phyloP scores from a whole-genome alignment of 64 coral and sea anemone genomes.

The Astreopora myriophthalma region DNA sequence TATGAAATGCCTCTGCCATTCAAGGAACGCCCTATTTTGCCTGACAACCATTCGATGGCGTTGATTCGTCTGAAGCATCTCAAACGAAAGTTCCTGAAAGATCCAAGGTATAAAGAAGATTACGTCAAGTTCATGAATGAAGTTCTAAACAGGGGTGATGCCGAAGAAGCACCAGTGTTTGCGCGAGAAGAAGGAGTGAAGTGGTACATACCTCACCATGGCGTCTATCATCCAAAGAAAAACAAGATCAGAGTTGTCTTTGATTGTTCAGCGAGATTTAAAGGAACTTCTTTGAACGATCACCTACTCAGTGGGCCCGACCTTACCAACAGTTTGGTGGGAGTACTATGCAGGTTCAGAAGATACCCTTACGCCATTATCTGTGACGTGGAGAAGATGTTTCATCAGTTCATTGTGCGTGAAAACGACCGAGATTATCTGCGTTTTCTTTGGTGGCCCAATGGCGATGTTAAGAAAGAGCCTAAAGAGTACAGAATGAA shows the following conservation, averaged over 20 bases:
- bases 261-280: no score
- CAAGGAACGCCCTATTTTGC: not conserved
- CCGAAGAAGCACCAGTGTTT: no score
- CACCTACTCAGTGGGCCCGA: not conserved
- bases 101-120: no score
- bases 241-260: no score
- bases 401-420: not conserved
- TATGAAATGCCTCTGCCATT: not conserved
- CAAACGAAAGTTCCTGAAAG: no score
- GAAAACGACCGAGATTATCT: not conserved
- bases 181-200: no score
- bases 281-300: not conserved
- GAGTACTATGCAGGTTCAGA: no score
- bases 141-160: no score
- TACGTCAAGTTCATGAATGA: no score
- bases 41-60: not conserved
- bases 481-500: no score
- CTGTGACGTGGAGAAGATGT: conserved; percentile 5
- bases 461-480: not conserved
- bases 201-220: no score
- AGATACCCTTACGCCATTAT: not conserved
- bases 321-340: not conserved
- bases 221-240: no score
- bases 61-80: not conserved
- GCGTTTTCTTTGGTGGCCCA: conserved; percentile 3